Conservation (phyloP, 2,888 invertebrate species). For the Loripinus fragilis region DNA sequence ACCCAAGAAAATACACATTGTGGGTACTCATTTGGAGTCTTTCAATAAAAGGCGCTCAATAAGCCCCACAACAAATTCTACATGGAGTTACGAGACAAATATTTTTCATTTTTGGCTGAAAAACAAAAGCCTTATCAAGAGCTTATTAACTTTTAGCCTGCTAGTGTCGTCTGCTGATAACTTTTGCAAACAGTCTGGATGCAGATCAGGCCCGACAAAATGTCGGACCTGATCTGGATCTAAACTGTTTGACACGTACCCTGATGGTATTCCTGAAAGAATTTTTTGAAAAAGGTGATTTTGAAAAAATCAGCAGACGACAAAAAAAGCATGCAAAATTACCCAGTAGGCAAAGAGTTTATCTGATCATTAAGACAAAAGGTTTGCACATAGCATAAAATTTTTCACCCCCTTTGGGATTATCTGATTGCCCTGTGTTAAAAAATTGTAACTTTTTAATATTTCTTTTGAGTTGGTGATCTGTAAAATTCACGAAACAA, state of each 20-base stretch:
- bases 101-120: too few species aligned
- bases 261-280: not conserved
- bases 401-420: constrained; percentile 6
- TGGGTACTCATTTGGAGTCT: too few species aligned
- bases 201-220: not conserved
- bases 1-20: too few species aligned
- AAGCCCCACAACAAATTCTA: too few species aligned
- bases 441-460: not conserved
- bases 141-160: too few species aligned
- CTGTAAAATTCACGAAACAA: not conserved
- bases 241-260: not conserved
- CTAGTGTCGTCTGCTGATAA: not conserved
- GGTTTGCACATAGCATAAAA: not conserved
- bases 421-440: not conserved
- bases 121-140: too few species aligned
- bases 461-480: not conserved
- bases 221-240: not conserved
- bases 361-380: not conserved
- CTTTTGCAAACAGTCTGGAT: constrained; percentile 1
- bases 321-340: not conserved
- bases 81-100: too few species aligned
- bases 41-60: too few species aligned
- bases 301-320: not conserved
- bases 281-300: not conserved
- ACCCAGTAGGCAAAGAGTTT: not conserved